Base-by-base conservation (phyloP, 2,797 vertebrate species). In the Lutra lutra region DNA sequence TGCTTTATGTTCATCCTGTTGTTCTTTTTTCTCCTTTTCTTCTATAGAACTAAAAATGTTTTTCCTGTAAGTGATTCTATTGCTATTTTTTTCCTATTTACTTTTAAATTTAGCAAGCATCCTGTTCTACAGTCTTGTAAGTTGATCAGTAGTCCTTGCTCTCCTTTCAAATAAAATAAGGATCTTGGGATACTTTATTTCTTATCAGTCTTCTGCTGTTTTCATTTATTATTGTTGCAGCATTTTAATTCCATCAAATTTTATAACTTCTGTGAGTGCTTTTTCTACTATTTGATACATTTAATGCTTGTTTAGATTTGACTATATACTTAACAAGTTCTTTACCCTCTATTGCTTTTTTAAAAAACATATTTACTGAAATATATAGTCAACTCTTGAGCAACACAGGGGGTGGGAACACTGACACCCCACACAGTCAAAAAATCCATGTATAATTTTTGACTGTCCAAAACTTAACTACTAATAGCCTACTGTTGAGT, bases 71-170 rank as follows among this genome's bases (percentile, higher is more conserved):
- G 27, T 72, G 27, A 93, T 79, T 77, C 8, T 84, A 72, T 86
- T 93, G 86, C 40, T 91, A 20, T 43, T 43, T 86, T 86, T 95
- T 91, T 35, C 46, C 18, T 78, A 51, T 58, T 77, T 92, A 87
- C 15, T 97, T 86, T 95, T 58, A 46, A 90, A 91, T 93, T 75
- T 95, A 72, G 56, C 32, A 95, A 85, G 20, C 27, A 73, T 84
- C 68, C 46, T 43, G 4, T 35, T 93, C 46, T 82, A 78, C 17
- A 70, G 2, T 92, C 62, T 68, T 40, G 3, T 73, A 85, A 27
- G 51, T 82, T 95, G 89, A 77, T 89, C 72, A 89, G 64, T 78
- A 86, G 6, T 60, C 15, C 38, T 83, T 86, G 11, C 18, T 89
- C 91, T 92, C n/a, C 25, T 93, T 95, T 83, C 46, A 83, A 80